Conservation (phyloP, 2,113 vertebrate genomes). For the Lipotes vexillifer region DNA sequence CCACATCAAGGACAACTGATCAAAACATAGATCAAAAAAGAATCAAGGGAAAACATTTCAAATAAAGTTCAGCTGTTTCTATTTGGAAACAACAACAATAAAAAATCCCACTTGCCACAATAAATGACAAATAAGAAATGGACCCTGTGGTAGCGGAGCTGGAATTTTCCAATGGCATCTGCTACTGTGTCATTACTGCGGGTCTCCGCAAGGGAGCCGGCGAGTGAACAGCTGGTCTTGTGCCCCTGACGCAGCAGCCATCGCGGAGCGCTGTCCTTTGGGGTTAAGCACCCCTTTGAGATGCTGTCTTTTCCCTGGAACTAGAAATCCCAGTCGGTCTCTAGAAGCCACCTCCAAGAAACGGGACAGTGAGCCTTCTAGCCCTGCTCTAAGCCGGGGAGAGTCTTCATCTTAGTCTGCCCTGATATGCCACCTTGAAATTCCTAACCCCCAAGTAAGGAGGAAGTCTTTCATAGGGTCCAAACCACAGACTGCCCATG, state of each 20-base stretch:
- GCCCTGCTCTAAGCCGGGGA: fast-evolving
- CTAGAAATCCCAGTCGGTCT: neutral
- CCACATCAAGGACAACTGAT: conserved; percentile 68
- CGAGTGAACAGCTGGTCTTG: neutral
- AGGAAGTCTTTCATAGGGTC: neutral
- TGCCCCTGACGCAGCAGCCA: neutral
- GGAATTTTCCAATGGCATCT: conserved; percentile 56
- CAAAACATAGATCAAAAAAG: conserved; percentile 71
- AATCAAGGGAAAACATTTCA: conserved; percentile 67
- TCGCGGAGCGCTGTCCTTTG: neutral
- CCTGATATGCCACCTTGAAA: neutral
- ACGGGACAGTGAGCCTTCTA: neutral
- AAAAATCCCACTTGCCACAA: conserved; percentile 56
- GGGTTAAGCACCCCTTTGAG: neutral
- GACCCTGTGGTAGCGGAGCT: neutral
- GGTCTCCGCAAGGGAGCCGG: conserved; percentile 25
- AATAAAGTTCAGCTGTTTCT: conserved; percentile 71
- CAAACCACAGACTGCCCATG: neutral
- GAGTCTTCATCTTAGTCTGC: fast-evolving
- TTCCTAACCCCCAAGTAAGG: neutral
- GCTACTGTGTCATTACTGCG: conserved; percentile 57
- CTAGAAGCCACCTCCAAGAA: neutral
- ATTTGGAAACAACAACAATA: conserved; percentile 62
- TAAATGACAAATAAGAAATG: conserved; percentile 51
- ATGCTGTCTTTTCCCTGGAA: neutral